phyloP scores from a whole-genome alignment of 1,140 invertebrate species.

The Magallana ariakensis region DNA sequence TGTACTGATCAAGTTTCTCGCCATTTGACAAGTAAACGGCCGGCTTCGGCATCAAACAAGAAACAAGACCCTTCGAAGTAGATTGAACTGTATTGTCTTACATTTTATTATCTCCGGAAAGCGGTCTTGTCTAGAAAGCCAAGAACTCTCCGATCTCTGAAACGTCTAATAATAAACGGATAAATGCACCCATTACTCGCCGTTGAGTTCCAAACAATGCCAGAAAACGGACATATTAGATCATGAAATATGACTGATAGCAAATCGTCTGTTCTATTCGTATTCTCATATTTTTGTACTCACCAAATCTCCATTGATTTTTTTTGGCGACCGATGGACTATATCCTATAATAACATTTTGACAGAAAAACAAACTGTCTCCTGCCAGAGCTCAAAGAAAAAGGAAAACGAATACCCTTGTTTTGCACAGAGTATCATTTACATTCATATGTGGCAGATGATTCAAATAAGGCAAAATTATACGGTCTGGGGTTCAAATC shows the following conservation, averaged over 20 bases:
- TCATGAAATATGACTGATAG: background rate
- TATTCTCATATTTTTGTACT: slow-evolving; percentile 13
- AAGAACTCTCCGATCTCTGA: background rate
- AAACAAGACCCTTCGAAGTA: slow-evolving; percentile 15
- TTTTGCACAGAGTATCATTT: background rate
- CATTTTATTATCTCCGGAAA: slow-evolving; percentile 36
- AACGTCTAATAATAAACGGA: slow-evolving; percentile 23
- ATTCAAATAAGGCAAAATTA: slow-evolving; percentile 33
- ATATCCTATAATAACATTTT: slow-evolving; percentile 5
- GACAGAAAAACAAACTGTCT: background rate
- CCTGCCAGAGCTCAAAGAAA: background rate
- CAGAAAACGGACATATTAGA: slow-evolving; percentile 29
- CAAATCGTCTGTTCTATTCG: slow-evolving; percentile 12
- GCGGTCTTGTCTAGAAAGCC: slow-evolving; percentile 7
- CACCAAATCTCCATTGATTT: slow-evolving; percentile 17
- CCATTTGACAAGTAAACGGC: slow-evolving; percentile 19
- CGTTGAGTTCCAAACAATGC: background rate
- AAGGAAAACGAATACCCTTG: background rate
- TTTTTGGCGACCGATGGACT: background rate
- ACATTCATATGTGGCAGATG: slow-evolving; percentile 17
- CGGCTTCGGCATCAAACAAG: slow-evolving; percentile 28
- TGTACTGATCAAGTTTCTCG: slow-evolving; percentile 18
- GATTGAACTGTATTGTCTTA: slow-evolving; percentile 32
- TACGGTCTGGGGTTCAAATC: slow-evolving; percentile 23
- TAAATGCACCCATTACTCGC: slow-evolving; percentile 2